A percentile compares a stretch with the other conserved stretches of the same genome.
Conservation (phyloP, 2,888 invertebrate genomes). For the Troilus luridus region DNA sequence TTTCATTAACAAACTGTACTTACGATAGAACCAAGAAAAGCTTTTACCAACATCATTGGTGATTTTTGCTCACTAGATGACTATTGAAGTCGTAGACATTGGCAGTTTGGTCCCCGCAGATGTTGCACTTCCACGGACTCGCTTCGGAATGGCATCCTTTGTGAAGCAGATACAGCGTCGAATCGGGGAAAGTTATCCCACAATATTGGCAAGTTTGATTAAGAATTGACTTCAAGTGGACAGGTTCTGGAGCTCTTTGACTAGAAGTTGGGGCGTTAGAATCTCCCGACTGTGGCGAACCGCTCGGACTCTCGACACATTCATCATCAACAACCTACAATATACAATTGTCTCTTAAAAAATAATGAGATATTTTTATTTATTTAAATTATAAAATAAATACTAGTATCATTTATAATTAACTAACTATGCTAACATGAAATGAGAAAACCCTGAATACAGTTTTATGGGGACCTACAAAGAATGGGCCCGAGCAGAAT, state of each 20-base stretch:
- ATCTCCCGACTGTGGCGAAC: constrained; percentile 86
- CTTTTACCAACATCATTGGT: constrained; percentile 72
- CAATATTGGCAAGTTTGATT: constrained; percentile 84
- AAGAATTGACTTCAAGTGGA: constrained; percentile 46
- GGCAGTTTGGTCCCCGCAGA: constrained; percentile 95
- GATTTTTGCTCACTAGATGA: constrained; percentile 93
- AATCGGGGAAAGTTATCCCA: constrained; percentile 95
- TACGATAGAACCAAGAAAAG: not conserved
- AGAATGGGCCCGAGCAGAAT: no score
- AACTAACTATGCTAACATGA: no score
- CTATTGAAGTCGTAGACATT: constrained; percentile 98
- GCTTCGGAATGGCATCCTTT: constrained; percentile 98
- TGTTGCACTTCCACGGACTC: constrained; percentile 98
- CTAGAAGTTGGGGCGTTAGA: constrained; percentile 74
- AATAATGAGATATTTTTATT: not conserved
- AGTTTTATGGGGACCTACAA: no score
- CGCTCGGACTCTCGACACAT: constrained; percentile 71
- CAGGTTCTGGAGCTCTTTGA: constrained; percentile 33
- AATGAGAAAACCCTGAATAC: no score
- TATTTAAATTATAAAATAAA: not conserved
- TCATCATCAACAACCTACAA: constrained; percentile 42
- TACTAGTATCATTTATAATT: not conserved
- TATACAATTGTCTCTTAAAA: not conserved
- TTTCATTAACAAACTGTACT: not conserved
- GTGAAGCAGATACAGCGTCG: constrained; percentile 95